These are phyloP conservation scores for Neodon shergylaensis DNA, from an alignment of 2,113 vertebrate species.

Conservation along the genomic window DNA sequence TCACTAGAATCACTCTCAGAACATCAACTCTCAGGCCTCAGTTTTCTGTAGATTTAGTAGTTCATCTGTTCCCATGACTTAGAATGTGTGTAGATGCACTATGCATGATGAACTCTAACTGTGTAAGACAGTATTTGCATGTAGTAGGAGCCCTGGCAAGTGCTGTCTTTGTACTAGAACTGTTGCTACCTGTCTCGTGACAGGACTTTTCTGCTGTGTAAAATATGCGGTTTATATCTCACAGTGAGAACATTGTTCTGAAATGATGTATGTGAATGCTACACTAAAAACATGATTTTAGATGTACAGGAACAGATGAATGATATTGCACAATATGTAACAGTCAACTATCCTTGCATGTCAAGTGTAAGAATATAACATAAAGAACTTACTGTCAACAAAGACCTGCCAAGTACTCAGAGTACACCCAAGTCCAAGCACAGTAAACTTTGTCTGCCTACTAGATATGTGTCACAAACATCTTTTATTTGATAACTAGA, in stretches of 20 bases:
- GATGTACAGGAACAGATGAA: neutral
- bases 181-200: neutral
- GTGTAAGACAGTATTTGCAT: neutral
- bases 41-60: neutral
- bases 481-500: neutral
- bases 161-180: neutral
- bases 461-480: neutral
- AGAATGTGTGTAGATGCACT: neutral
- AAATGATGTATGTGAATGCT: neutral
- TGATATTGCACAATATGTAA: neutral
- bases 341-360: neutral
- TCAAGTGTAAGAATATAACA: neutral
- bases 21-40: neutral
- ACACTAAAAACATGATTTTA: neutral
- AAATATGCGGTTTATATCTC: neutral
- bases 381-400: neutral
- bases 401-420: neutral
- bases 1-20: neutral
- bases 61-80: neutral
- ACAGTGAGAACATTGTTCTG: neutral
- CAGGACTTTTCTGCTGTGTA: neutral
- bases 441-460: fast-evolving
- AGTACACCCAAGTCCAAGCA: neutral
- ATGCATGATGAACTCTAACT: neutral
- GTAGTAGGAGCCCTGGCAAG: neutral